Evolutionary conservation across 2,113 vertebrate genomes (phyloP).

Genomic region (Leptobrachium ailaonicum): DNA sequence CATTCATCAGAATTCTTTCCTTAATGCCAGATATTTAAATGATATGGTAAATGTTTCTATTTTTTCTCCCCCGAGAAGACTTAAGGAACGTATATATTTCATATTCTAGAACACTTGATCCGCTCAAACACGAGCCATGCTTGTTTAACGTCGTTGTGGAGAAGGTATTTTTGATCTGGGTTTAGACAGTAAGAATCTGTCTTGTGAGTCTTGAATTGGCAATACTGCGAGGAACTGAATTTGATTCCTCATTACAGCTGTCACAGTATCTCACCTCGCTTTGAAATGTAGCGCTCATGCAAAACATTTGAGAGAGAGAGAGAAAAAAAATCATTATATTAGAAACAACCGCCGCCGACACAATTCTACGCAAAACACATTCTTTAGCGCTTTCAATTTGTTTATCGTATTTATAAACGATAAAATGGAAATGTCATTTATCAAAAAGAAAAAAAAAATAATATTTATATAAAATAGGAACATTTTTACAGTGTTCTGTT

Average conservation of each 20-base stretch:
- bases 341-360: conserved; percentile 25
- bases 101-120: conserved; percentile 1
- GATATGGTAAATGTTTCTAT: conserved; percentile 13
- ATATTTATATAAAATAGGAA: neutral
- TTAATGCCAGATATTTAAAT: conserved; percentile 49
- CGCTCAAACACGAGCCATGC: conserved; percentile 10
- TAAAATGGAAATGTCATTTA: conserved; percentile 10
- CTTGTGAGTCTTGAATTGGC: conserved; percentile 35
- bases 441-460: neutral
- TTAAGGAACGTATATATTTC: neutral
- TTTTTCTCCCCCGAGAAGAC: conserved; percentile 14
- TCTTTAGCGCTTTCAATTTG: conserved; percentile 11
- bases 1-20: conserved; percentile 50
- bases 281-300: conserved; percentile 37
- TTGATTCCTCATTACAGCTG: conserved; percentile 46
- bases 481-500: neutral
- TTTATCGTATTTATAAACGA: neutral
- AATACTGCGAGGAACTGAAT: conserved; percentile 27
- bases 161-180: conserved; percentile 23
- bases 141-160: conserved; percentile 2
- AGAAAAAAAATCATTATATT: conserved; percentile 32
- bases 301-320: conserved; percentile 35
- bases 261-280: conserved; percentile 37
- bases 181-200: conserved; percentile 39
- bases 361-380: neutral